Base-by-base conservation (phyloP, 2,797 vertebrate species). In the Petrocephalus sullivani region DNA sequence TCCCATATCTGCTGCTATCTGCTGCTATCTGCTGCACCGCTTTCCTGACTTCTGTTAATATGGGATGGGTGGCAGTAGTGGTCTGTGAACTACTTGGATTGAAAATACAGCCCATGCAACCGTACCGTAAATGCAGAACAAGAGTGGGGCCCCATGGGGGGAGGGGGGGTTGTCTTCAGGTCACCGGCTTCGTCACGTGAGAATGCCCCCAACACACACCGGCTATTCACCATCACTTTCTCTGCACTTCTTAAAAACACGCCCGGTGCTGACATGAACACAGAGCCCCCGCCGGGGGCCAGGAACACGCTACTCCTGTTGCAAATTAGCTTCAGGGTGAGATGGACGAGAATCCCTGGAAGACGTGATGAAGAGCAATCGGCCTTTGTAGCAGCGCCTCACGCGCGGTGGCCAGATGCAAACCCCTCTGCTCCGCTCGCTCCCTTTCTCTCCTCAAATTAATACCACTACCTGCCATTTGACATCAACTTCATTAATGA, bases 401-500 rank as follows among this genome's bases (percentile, higher is more conserved):
- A 83, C 58, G 71, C 37, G 67, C 67, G 82, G 83, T 87, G 2
- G 1, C 41, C 87, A 81, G 88, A 85, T 28, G 89, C 86, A 87
- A 88, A 89, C 64, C 87, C 82, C 64, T 78, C 87, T 85, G 81
- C 75, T 89, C 88, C 67, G 75, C 75, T 71, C 53, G 87, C 46
- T 87, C 60, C 64, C 89, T 91, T 87, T 49, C n/a, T 57, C 21
- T 51, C 28, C 86, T 91, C 88, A 92, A 92, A 92, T 91, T 84
- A 92, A 91, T 88, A 90, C 92, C 92, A 92, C 89, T 85, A 90
- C 86, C 91, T 90, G 92, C 89, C 91, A 90, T 91, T 89, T 89
- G 90, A 89, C 90, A 90, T 92, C 89, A 92, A 89, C 90, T 85
- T 91, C 90, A 92, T 91, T 92, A 92, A 92, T 89, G 91, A 91